phyloP scores from a whole-genome alignment of 1,140 invertebrate genomes.

The Dufourea novaeangliae region DNA sequence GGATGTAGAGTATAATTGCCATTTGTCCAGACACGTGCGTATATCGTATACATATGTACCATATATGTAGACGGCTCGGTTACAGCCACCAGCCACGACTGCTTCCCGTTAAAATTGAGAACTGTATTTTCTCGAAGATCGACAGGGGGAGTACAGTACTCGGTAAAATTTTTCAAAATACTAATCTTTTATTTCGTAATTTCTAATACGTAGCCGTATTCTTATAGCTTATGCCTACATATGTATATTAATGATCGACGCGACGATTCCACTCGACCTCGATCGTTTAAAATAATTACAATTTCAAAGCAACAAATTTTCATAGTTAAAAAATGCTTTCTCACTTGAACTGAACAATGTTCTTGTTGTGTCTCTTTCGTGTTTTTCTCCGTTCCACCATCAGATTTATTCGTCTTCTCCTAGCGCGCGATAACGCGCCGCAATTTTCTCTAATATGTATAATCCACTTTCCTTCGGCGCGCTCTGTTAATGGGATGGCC shows the following conservation, averaged over 20 bases:
- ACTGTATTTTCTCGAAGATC: background rate
- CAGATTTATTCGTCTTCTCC: background rate
- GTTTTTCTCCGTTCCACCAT: background rate
- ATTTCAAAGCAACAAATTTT: background rate
- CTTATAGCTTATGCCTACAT: too few species aligned
- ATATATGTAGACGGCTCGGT: too few species aligned
- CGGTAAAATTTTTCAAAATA: too few species aligned
- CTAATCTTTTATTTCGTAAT: too few species aligned
- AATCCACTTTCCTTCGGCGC: constrained; percentile 41
- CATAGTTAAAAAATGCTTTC: too few species aligned
- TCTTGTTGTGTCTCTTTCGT: background rate
- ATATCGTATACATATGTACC: too few species aligned
- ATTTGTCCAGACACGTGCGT: constrained; percentile 1
- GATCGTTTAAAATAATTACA: background rate
- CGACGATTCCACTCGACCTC: too few species aligned
- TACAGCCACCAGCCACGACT: too few species aligned
- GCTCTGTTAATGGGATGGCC: constrained; percentile 17
- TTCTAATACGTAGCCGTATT: too few species aligned
- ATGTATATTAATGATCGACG: too few species aligned
- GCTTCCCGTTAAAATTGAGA: background rate
- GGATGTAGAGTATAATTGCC: constrained; percentile 18
- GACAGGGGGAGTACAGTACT: too few species aligned
- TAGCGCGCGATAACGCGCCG: background rate
- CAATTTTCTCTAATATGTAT: constrained; percentile 32
- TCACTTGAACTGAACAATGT: too few species aligned